phyloP scores from a whole-genome alignment of 2,888 invertebrate species.

The Eristalinus sepulchralis region DNA sequence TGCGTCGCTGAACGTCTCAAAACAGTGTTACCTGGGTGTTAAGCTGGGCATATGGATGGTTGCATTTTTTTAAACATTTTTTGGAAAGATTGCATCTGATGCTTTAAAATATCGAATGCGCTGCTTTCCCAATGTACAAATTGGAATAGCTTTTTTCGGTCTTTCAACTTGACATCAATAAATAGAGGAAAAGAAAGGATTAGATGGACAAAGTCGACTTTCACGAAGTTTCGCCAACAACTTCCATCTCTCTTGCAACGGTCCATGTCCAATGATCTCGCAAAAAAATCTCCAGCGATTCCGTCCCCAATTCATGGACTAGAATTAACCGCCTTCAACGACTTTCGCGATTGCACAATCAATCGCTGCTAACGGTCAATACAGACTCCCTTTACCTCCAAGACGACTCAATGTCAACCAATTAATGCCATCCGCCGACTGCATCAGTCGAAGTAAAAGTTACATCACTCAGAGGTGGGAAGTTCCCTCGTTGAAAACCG shows the following conservation, averaged over 20 bases:
- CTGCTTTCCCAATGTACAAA: too few relatives aligned
- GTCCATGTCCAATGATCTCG: background rate
- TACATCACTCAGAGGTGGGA: background rate
- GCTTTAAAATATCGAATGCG: too few relatives aligned
- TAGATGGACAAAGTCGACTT: background rate
- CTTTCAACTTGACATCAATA: background rate
- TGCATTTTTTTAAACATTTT: too few relatives aligned
- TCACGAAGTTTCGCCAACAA: background rate
- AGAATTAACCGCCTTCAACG: background rate
- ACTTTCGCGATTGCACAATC: background rate
- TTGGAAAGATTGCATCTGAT: too few relatives aligned
- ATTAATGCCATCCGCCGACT: background rate
- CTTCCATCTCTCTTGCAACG: background rate
- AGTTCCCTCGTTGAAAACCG: slow-evolving; percentile 19
- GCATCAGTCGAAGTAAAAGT: background rate
- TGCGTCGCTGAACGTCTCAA: too few relatives aligned
- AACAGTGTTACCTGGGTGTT: too few relatives aligned
- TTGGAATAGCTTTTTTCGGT: background rate
- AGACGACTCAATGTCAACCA: background rate
- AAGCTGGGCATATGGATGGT: too few relatives aligned
- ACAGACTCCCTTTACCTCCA: background rate
- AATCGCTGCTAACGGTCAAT: background rate
- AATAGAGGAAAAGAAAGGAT: background rate
- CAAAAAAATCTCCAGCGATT: background rate
- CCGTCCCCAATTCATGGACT: background rate